Evolutionary conservation across 2,888 invertebrate species (phyloP), one percentile per base, ranked within the genome.

Genomic region (Cataglyphis albicans): DNA sequence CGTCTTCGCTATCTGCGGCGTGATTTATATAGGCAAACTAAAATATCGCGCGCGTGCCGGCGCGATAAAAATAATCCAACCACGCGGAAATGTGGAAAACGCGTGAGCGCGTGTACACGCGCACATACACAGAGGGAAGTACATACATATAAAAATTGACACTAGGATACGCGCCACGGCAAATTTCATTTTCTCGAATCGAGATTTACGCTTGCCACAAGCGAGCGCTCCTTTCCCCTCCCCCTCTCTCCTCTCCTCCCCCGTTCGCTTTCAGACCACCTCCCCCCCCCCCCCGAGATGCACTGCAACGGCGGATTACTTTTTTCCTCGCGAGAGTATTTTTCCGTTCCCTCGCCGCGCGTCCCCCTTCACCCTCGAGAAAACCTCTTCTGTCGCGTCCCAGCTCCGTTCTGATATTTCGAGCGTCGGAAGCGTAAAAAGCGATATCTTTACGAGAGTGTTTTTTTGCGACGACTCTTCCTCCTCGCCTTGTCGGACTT

Each of bases 361-460:
- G 3, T 21, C 18, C 48, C 12, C 65, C 44, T 55, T 21, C 44
- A 5, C 25, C 35, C 21, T 44, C 75, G 65, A 29, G 52, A 65
- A n/a, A 48, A 18, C 48, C 48, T 32, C 35, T 64, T 52, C 65
- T 55, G 38, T 18, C 67, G 38, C 59, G 5, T 12, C 68, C 63
- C 73, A 55, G 32, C 65, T 70, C 84, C 48, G 52, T 70, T 82
- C 84, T 84, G 88, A 88, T 88, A 87, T 87, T 88, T 87, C 86
- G 76, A 81, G 70, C 84, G 80, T 83, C 75, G 89, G 84, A 81
- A 89, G 80, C 80, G 75, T 81, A 89, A 89, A 82, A 87, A 85
- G 84, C 86, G 89, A 86, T 86, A 89, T 89, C 89, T 89, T 89
- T 87, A 87, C 81, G 85, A 80, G 83, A 82, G 72, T 80, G 84